These are phyloP conservation scores for Nebria salina DNA, from an alignment of 2,888 invertebrate genomes.

Conservation along the genomic window DNA sequence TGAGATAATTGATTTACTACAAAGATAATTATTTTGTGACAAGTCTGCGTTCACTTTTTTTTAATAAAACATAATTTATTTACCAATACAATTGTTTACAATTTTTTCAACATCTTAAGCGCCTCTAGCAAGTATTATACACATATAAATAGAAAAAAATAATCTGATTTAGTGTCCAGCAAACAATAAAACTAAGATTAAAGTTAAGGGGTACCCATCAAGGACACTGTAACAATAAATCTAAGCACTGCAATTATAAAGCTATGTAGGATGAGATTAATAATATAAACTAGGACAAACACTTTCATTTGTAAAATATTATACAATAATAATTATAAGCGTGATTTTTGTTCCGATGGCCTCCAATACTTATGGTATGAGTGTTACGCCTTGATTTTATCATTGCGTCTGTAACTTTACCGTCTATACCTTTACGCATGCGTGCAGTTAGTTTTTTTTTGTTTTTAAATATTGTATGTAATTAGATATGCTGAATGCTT, in stretches of 20 bases:
- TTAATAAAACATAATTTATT: neutral
- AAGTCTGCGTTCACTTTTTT: neutral
- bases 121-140: neutral
- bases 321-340: slow-evolving; percentile 46
- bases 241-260: slow-evolving; percentile 1
- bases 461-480: slow-evolving; percentile 24
- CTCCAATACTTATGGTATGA: slow-evolving; percentile 6
- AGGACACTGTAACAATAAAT: neutral
- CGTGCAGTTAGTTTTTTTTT: neutral
- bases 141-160: slow-evolving; percentile 7
- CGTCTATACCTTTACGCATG: slow-evolving; percentile 25
- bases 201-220: slow-evolving; percentile 1
- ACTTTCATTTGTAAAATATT: slow-evolving; percentile 45
- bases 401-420: slow-evolving; percentile 40
- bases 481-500: slow-evolving; percentile 47
- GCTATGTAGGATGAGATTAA: slow-evolving; percentile 23
- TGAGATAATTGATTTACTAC: neutral
- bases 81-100: neutral
- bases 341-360: slow-evolving; percentile 32
- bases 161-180: slow-evolving; percentile 16
- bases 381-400: slow-evolving; percentile 34
- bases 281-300: slow-evolving; percentile 45
- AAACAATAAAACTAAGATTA: neutral
- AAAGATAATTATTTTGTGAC: neutral
- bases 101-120: neutral